phyloP scores from a whole-genome alignment of 2,797 vertebrate genomes.

The Notolepis coatsorum region DNA sequence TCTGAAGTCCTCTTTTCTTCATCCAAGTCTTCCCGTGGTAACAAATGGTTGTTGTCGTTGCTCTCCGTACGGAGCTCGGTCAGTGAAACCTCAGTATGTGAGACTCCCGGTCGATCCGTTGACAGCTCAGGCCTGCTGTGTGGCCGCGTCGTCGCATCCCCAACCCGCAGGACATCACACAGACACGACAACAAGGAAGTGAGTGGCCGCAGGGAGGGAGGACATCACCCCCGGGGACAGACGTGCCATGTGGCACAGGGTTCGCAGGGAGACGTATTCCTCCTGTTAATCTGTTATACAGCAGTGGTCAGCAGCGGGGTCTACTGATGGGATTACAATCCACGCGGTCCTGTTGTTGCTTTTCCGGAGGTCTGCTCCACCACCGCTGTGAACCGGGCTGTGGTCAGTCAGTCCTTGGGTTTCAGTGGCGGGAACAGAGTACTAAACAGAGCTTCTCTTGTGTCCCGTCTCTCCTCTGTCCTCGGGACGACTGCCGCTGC shows the following conservation, averaged over 20 bases:
- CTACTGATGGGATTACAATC: conserved; percentile 75
- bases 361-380: conserved; percentile 39
- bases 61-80: no score
- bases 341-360: conserved; percentile 55
- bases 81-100: not conserved
- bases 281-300: conserved; percentile 57
- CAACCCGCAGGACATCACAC: no score
- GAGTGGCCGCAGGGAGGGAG: not conserved
- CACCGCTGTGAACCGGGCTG: conserved; percentile 36
- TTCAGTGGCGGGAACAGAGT: conserved; percentile 51
- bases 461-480: conserved; percentile 40
- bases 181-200: conserved; percentile 35
- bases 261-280: conserved; percentile 48
- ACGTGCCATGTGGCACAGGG: conserved; percentile 35
- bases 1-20: not conserved
- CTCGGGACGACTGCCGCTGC: conserved; percentile 40
- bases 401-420: conserved; percentile 54
- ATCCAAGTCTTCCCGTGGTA: conserved; percentile 9
- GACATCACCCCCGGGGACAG: conserved; percentile 26
- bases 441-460: conserved; percentile 61
- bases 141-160: conserved; percentile 23
- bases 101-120: not conserved
- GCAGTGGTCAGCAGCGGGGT: conserved; percentile 50
- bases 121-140: conserved; percentile 19
- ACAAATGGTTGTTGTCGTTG: no score